These are phyloP conservation scores for Turnix velox DNA, from an alignment of 2,113 vertebrate species.

Conservation along the genomic window DNA sequence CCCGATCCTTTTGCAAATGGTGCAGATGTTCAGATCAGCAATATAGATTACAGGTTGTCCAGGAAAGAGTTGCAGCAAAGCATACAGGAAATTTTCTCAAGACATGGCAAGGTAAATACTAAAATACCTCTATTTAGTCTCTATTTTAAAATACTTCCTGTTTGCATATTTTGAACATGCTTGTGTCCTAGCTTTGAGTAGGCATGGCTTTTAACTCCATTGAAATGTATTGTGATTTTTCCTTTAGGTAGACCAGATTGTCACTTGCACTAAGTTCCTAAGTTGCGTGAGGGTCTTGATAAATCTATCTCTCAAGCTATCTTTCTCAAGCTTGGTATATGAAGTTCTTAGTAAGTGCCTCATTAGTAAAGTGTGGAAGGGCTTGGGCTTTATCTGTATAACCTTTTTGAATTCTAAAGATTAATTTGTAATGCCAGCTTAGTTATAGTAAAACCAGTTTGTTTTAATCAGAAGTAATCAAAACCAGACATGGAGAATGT, in stretches of 20 bases:
- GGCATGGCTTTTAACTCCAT: background rate
- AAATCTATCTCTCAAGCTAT: no score
- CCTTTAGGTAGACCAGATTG: background rate
- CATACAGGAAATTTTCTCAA: slow-evolving; percentile 84
- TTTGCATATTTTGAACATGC: background rate
- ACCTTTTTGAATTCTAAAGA: background rate
- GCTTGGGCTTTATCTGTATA: background rate
- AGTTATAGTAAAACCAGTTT: background rate
- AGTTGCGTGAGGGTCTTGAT: background rate
- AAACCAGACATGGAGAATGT: background rate
- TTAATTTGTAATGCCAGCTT: background rate
- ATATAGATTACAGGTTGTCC: slow-evolving; percentile 93
- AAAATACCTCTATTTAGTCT: background rate
- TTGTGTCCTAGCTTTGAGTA: background rate
- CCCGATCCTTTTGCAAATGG: slow-evolving; percentile 88
- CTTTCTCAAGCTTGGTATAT: background rate
- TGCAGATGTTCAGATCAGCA: slow-evolving; percentile 88
- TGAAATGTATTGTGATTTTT: background rate
- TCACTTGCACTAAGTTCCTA: background rate
- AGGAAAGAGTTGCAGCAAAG: slow-evolving; percentile 92
- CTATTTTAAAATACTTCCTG: background rate
- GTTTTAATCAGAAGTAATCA: background rate
- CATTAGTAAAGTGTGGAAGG: background rate
- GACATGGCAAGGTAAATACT: slow-evolving; percentile 84
- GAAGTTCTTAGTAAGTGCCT: background rate